These are phyloP conservation scores for Dolichotis patagonum DNA, from an alignment of 2,113 vertebrate species.

Conservation along the genomic window DNA sequence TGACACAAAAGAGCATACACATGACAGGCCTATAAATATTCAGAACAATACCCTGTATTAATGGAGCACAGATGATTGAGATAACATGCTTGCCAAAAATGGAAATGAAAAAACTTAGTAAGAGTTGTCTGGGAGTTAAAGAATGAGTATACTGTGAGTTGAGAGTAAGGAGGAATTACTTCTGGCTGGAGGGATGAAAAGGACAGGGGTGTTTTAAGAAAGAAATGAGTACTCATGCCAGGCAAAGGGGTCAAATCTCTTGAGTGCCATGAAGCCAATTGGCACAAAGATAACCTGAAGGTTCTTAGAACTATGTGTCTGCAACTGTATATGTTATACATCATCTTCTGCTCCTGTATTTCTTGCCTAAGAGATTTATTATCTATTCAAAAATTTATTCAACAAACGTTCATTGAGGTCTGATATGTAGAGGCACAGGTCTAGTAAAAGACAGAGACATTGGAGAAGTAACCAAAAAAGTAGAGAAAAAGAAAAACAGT, in stretches of 20 bases:
- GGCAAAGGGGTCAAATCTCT: neutral
- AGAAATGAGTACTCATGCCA: neutral
- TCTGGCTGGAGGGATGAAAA: neutral
- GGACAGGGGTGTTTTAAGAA: neutral
- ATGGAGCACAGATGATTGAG: neutral
- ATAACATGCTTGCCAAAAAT: neutral
- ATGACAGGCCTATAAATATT: neutral
- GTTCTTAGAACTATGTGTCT: neutral
- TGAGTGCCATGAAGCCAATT: neutral
- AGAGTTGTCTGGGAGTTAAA: neutral
- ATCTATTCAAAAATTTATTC: conserved; percentile 30
- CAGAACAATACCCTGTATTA: neutral
- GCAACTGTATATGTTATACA: neutral
- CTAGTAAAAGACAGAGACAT: neutral
- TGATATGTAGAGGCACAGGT: neutral
- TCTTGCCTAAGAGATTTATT: neutral
- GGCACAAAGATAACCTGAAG: neutral
- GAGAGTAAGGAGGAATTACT: conserved; percentile 7
- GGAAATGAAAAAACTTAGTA: conserved; percentile 18
- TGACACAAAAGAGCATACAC: neutral
- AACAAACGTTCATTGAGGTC: neutral
- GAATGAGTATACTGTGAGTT: conserved; percentile 9
- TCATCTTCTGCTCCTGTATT: neutral
- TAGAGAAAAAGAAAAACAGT: neutral
- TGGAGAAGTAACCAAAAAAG: conserved; percentile 11